phyloP scores from a whole-genome alignment of 2,797 vertebrate species.

The Mionectes olivaceus region DNA sequence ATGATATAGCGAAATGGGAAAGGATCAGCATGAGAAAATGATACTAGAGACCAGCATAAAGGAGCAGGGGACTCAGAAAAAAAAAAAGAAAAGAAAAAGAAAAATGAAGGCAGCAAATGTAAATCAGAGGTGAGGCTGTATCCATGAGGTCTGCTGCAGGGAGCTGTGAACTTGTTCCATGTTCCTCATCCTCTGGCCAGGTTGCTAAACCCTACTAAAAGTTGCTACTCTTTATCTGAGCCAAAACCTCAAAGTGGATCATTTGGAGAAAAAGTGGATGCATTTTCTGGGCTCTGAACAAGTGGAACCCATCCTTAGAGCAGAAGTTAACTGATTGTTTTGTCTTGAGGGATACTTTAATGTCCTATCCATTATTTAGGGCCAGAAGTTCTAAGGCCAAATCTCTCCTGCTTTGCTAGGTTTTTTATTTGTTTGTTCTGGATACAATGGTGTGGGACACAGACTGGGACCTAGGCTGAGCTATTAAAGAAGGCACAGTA shows the following conservation, averaged over 20 bases:
- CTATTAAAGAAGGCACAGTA: background rate
- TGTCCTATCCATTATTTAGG: background rate
- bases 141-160: background rate
- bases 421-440: background rate
- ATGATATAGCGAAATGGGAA: background rate
- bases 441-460: background rate
- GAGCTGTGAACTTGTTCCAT: background rate
- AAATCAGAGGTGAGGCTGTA: background rate
- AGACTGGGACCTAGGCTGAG: background rate
- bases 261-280: background rate
- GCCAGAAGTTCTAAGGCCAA: background rate
- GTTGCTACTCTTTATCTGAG: background rate
- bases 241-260: background rate
- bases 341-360: background rate
- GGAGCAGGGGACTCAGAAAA: background rate
- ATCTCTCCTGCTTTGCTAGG: background rate
- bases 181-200: background rate
- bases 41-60: background rate
- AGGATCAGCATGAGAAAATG: constrained; percentile 8
- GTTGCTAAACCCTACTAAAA: background rate
- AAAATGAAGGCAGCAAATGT: background rate
- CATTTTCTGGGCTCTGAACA: background rate
- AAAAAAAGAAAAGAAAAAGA: background rate
- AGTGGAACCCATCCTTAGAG: background rate
- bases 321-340: background rate